A percentile compares a stretch with the other conserved stretches of the same genome.
These are phyloP conservation scores for Machimus atricapillus DNA, from an alignment of 2,888 invertebrate genomes.

Conservation along the genomic window DNA sequence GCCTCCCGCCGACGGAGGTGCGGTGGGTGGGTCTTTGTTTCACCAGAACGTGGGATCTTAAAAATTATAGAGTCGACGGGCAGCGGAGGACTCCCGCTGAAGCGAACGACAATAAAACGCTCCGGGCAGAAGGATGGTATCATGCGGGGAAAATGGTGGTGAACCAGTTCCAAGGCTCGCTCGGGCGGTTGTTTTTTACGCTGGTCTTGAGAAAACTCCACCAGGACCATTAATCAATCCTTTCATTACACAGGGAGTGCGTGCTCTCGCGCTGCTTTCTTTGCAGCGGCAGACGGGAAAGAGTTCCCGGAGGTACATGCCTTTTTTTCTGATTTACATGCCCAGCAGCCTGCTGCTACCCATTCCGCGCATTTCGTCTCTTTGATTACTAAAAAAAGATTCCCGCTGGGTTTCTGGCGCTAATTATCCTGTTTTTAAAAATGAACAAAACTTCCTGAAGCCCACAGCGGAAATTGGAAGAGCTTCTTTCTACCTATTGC, in stretches of 20 bases:
- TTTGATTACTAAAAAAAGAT: conserved; percentile 8
- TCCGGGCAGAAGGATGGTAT: background rate
- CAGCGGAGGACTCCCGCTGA: background rate
- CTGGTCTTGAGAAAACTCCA: conserved; percentile 19
- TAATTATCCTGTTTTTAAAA: background rate
- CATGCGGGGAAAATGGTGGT: background rate
- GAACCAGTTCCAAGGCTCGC: conserved; percentile 6
- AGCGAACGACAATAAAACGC: conserved; percentile 19
- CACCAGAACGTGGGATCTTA: background rate
- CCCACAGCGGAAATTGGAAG: background rate
- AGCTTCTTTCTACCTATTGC: background rate
- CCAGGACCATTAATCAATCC: conserved; percentile 36
- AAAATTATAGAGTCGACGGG: background rate
- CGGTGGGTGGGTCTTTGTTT: conserved; percentile 9
- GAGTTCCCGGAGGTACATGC: conserved; percentile 7
- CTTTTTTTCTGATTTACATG: conserved; percentile 16
- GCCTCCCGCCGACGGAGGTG: background rate
- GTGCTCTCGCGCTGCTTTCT: conserved; percentile 17
- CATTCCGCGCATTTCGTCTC: background rate
- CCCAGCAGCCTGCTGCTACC: background rate
- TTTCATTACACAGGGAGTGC: conserved; percentile 34
- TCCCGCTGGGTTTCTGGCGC: background rate
- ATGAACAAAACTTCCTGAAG: background rate
- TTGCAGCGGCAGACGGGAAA: background rate
- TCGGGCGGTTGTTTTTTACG: background rate